Conservation (phyloP, 2,113 vertebrate species). For the Candoia aspera region DNA sequence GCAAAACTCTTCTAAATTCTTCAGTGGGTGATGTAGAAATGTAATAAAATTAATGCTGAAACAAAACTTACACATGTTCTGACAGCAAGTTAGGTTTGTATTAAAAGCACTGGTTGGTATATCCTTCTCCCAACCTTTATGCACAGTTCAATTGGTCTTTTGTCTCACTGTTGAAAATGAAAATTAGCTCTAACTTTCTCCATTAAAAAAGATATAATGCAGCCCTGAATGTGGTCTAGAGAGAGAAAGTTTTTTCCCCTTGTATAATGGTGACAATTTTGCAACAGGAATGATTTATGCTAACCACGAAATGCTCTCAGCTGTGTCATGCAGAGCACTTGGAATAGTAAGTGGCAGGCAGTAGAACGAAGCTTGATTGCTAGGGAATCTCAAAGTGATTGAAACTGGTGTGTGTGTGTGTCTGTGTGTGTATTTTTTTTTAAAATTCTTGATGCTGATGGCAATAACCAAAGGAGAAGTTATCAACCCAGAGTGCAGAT, state of each 20-base stretch:
- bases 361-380: slow-evolving; percentile 52
- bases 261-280: neutral
- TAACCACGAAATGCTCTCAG: slow-evolving; percentile 56
- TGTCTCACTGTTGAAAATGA: neutral
- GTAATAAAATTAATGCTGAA: neutral
- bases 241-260: neutral
- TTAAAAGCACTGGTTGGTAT: neutral
- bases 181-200: slow-evolving; percentile 6
- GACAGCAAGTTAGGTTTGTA: neutral
- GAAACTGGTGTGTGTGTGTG: slow-evolving; percentile 35
- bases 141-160: neutral
- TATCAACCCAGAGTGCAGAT: slow-evolving; percentile 42
- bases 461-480: slow-evolving; percentile 19
- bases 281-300: slow-evolving; percentile 50
- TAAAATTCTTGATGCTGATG: slow-evolving; percentile 23
- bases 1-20: neutral
- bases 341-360: slow-evolving; percentile 55
- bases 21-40: neutral
- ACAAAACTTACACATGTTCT: neutral
- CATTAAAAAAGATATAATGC: neutral
- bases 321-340: slow-evolving; percentile 40
- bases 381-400: slow-evolving; percentile 54
- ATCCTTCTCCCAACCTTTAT: neutral
- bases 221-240: neutral
- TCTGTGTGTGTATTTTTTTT: neutral